These are phyloP conservation scores for Ferdinandea cuprea DNA, from an alignment of 2,888 invertebrate species.

Conservation along the genomic window DNA sequence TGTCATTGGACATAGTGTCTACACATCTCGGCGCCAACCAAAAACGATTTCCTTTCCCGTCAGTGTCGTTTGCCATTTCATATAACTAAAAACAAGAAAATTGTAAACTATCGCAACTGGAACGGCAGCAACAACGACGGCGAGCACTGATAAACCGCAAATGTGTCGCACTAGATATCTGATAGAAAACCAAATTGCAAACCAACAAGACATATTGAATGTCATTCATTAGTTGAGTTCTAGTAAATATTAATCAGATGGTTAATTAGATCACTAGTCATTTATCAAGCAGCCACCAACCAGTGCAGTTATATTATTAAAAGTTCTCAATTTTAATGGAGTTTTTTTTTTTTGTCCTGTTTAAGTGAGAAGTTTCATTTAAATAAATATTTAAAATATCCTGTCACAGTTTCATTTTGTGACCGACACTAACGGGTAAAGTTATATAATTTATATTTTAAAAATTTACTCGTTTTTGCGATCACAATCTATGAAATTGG, in stretches of 20 bases:
- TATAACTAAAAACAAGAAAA: constrained; percentile 12
- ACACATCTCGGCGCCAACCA: constrained; percentile 12
- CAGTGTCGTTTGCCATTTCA: constrained; percentile 14
- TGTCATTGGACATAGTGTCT: constrained; percentile 20
- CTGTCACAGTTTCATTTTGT: constrained; percentile 83
- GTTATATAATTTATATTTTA: constrained; percentile 60
- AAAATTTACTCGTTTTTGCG: constrained; percentile 83
- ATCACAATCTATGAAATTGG: constrained; percentile 83
- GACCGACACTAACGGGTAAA: constrained; percentile 84
- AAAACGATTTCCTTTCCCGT: not conserved
- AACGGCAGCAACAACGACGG: constrained; percentile 15
- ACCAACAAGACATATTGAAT: constrained; percentile 71
- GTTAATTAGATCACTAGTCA: constrained; percentile 76
- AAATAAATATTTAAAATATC: too few relatives aligned
- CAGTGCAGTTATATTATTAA: constrained; percentile 65
- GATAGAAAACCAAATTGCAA: constrained; percentile 52
- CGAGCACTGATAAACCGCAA: constrained; percentile 68
- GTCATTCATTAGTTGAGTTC: constrained; percentile 63
- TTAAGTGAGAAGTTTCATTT: constrained; percentile 14
- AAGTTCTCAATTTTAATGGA: constrained; percentile 10
- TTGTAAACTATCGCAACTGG: constrained; percentile 19
- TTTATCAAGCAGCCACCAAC: constrained; percentile 71
- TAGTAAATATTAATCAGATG: constrained; percentile 76
- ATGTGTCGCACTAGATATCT: constrained; percentile 41
- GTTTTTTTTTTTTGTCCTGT: not conserved